Percentiles rank a stretch among this genome's conserved stretches.
Conservation (phyloP, 2,888 invertebrate species). For the Siphlonurus alternatus region DNA sequence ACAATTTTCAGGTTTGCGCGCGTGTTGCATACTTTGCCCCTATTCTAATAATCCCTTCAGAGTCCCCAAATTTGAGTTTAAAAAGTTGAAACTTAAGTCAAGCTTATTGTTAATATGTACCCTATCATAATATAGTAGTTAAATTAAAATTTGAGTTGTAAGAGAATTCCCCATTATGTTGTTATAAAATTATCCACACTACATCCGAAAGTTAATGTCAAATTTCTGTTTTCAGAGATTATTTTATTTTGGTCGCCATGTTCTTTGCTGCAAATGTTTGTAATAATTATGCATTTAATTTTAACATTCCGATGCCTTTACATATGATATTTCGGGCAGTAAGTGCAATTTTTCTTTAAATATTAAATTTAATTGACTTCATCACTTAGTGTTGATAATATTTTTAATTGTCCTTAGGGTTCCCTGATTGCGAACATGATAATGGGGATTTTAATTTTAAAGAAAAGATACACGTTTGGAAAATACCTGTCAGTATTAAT, state of each 20-base stretch:
- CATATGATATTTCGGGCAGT: constrained; percentile 97
- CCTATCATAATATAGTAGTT: no score
- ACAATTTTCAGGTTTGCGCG: no score
- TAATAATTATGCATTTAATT: constrained; percentile 90
- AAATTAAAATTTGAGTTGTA: no score
- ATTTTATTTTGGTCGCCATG: constrained; percentile 64
- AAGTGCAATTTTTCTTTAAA: no score
- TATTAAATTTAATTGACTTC: constrained; percentile 8
- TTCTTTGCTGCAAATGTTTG: constrained; percentile 85
- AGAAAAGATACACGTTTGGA: constrained; percentile 58
- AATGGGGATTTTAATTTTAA: constrained; percentile 79
- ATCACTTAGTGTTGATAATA: constrained; percentile 7
- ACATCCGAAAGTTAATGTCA: no score
- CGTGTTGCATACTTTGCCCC: no score
- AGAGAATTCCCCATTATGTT: no score
- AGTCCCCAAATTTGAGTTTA: no score
- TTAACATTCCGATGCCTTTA: constrained; percentile 92
- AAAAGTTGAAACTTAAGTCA: no score
- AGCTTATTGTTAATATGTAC: no score
- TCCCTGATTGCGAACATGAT: constrained; percentile 94
- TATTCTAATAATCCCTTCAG: no score
- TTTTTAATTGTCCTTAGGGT: constrained; percentile 44
- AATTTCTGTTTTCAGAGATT: constrained; percentile 33
- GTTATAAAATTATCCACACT: no score
- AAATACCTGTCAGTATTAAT: constrained; percentile 85